phyloP scores from a whole-genome alignment of 2,888 invertebrate species.

The Brenthis ino region DNA sequence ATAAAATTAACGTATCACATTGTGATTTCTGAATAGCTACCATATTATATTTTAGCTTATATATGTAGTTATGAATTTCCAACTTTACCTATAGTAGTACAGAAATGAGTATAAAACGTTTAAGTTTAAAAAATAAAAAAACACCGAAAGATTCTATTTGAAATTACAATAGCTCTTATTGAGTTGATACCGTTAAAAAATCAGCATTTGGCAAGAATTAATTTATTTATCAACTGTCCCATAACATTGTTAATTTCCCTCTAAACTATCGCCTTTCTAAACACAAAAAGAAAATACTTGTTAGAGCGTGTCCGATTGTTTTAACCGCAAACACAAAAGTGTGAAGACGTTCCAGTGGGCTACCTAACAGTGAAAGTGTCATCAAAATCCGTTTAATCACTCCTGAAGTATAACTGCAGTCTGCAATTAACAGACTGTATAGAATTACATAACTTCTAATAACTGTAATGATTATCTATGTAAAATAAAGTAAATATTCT shows the following conservation, averaged over 20 bases:
- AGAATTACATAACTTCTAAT: too few relatives aligned
- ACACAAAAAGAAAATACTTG: slow-evolving; percentile 15
- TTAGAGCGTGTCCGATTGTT: slow-evolving; percentile 18
- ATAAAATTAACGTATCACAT: too few relatives aligned
- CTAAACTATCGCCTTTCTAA: slow-evolving; percentile 18
- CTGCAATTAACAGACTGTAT: too few relatives aligned
- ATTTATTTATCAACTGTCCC: slow-evolving; percentile 9
- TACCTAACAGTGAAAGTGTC: slow-evolving; percentile 15
- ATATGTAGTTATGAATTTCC: too few relatives aligned
- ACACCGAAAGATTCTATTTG: too few relatives aligned
- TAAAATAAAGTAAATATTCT: too few relatives aligned
- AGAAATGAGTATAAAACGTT: too few relatives aligned
- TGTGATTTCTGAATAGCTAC: too few relatives aligned
- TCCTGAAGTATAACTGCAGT: background rate
- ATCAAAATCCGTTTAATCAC: slow-evolving; percentile 7
- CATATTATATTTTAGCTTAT: too few relatives aligned
- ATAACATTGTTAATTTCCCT: slow-evolving; percentile 15
- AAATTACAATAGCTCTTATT: background rate
- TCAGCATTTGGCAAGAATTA: background rate
- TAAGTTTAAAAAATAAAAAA: too few relatives aligned
- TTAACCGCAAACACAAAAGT: slow-evolving; percentile 16
- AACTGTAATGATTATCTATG: too few relatives aligned
- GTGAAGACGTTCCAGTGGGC: slow-evolving; percentile 14
- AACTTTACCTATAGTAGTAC: too few relatives aligned
- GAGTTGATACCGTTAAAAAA: background rate